phyloP scores from a whole-genome alignment of 2,888 invertebrate species.

The Phasia obesa region DNA sequence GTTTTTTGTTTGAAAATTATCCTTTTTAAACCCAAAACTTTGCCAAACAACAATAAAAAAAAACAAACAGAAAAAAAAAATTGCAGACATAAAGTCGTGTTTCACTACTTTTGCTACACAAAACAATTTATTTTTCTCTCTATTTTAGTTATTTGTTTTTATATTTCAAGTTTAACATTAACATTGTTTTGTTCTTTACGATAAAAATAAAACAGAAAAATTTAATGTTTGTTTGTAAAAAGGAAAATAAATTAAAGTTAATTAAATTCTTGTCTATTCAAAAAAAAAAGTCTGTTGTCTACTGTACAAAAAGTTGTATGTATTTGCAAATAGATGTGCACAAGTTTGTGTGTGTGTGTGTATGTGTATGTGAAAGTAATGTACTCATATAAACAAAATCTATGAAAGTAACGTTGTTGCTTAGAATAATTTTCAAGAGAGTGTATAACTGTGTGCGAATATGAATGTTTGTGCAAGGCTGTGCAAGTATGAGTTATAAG shows the following conservation, averaged over 20 bases:
- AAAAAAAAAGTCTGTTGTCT: slow-evolving; percentile 28
- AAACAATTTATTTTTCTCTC: neutral
- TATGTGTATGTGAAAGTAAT: neutral
- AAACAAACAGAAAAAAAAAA: neutral
- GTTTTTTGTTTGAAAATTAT: neutral
- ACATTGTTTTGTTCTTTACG: slow-evolving; percentile 56
- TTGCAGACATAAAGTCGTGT: slow-evolving; percentile 58
- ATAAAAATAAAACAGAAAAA: slow-evolving; percentile 12
- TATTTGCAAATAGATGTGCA: neutral
- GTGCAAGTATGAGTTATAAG: slow-evolving; percentile 36
- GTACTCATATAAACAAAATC: neutral
- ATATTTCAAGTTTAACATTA: slow-evolving; percentile 48
- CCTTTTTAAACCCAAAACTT: slow-evolving; percentile 30
- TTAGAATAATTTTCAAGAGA: slow-evolving; percentile 12
- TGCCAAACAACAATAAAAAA: slow-evolving; percentile 33
- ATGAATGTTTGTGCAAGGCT: neutral
- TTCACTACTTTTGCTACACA: slow-evolving; percentile 5
- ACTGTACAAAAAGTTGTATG: slow-evolving; percentile 29
- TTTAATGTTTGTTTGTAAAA: slow-evolving; percentile 58
- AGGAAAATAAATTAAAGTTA: slow-evolving; percentile 69
- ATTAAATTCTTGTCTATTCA: slow-evolving; percentile 68
- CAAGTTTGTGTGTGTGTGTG: slow-evolving; percentile 20
- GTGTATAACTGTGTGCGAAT: neutral
- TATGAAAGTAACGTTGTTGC: neutral
- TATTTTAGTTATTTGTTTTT: slow-evolving; percentile 34